Conservation (phyloP, 2,113 vertebrate genomes). For the Sialia sialis region DNA sequence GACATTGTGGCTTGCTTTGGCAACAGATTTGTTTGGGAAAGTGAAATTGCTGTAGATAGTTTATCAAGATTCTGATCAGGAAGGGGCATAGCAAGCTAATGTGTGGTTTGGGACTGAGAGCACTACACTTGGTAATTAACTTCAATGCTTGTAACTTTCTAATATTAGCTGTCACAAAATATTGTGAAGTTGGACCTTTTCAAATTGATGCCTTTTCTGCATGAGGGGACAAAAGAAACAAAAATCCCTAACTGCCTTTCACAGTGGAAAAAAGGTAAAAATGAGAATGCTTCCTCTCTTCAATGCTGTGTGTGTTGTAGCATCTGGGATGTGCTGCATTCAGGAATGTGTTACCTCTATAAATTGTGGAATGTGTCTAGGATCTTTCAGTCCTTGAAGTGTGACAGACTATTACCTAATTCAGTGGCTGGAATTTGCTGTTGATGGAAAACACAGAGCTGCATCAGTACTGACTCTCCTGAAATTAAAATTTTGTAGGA, state of each 20-base stretch:
- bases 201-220: not conserved
- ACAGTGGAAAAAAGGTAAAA: not conserved
- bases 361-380: not conserved
- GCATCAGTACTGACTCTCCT: not conserved
- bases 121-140: not conserved
- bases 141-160: not conserved
- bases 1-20: not conserved
- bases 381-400: not conserved
- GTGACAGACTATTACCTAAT: not conserved
- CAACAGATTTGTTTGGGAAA: not conserved
- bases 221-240: not conserved
- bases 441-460: not conserved
- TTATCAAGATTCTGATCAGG: not conserved
- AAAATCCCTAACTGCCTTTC: not conserved
- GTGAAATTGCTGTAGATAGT: not conserved
- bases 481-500: not conserved
- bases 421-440: not conserved
- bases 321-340: not conserved
- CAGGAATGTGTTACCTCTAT: not conserved
- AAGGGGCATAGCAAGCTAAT: not conserved
- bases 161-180: not conserved
- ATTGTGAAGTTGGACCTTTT: not conserved
- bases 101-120: not conserved
- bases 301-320: not conserved
- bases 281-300: not conserved